Evolutionary conservation across 1,140 invertebrate genomes (phyloP), one percentile per base, ranked within the genome.

Genomic region (Magallana ariakensis): DNA sequence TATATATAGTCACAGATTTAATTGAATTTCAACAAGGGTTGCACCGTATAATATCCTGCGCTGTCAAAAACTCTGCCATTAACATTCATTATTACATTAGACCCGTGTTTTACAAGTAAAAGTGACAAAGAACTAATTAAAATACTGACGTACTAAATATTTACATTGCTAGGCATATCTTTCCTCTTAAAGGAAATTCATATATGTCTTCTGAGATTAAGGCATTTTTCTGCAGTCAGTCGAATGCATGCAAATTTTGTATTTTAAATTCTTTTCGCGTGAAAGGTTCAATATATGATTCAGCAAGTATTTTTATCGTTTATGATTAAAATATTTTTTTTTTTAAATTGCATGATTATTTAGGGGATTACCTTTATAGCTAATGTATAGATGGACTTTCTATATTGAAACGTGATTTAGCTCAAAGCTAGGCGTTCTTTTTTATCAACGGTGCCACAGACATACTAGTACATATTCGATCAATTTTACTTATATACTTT

Each of bases 51-150:
- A 26, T 26, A 26, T 75, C 66, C 22, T 75, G 66, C 22, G 33
- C 19, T 75, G 66, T 75, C 66, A 75, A 75, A 70, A 75, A 75
- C 66, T 75, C 33, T 26, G 22, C 22, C 19, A 75, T 75, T 75
- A 75, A 75, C 66, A 75, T 75, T 75, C 66, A 75, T 75, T 75
- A 75, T 75, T 33, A 26, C 22, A 75, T 19, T 26, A 75, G 33
- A 26, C 19, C 11, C 22, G 19, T 75, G 66, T 75, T 75, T 13
- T 75, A 75, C 66, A 75, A 26, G 19, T 26, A 13, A 2, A 19
- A 22, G 22, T 75, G 66, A 75, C 66, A 75, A 22, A 62, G 33
- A 11, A 5, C 33, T 75, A 75, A 75, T 33, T 75, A 75, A 75
- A 26, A 26, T 75, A 75, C 66, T 75, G 66, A 75, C 66, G 22